Conservation (phyloP, 2,888 invertebrate genomes). For the Parnassius apollo region DNA sequence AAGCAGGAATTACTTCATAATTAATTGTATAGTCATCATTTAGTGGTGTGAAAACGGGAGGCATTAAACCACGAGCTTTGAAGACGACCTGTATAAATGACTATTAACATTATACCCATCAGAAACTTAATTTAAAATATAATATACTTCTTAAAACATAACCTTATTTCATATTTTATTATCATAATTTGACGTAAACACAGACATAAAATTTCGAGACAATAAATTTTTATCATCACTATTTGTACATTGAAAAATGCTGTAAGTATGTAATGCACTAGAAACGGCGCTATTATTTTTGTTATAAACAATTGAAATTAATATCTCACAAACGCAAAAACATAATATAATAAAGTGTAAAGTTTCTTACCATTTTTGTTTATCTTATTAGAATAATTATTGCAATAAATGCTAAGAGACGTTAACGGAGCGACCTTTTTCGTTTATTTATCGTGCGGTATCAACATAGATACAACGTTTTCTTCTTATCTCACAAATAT, state of each 20-base stretch:
- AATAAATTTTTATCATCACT: too few relatives aligned
- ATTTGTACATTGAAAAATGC: too few relatives aligned
- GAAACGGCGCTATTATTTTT: too few relatives aligned
- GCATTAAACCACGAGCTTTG: slow-evolving; percentile 83
- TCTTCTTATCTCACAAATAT: slow-evolving; percentile 1
- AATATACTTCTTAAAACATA: too few relatives aligned
- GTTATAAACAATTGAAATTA: too few relatives aligned
- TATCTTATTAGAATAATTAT: not conserved
- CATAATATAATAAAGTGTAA: not conserved
- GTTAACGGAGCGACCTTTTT: not conserved
- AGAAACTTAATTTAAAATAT: too few relatives aligned
- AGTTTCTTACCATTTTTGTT: not conserved
- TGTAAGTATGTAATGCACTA: too few relatives aligned
- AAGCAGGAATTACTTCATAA: slow-evolving; percentile 79
- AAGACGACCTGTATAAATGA: slow-evolving; percentile 63
- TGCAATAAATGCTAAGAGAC: not conserved
- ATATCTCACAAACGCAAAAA: too few relatives aligned
- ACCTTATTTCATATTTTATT: too few relatives aligned
- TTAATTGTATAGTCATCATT: slow-evolving; percentile 79
- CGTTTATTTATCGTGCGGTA: not conserved
- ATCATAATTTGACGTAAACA: too few relatives aligned
- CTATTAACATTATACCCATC: not conserved
- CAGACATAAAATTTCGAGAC: too few relatives aligned
- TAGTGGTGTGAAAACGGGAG: slow-evolving; percentile 87
- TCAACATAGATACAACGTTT: not conserved